Conservation (phyloP, 2,113 vertebrate species). For the Semnopithecus entellus region DNA sequence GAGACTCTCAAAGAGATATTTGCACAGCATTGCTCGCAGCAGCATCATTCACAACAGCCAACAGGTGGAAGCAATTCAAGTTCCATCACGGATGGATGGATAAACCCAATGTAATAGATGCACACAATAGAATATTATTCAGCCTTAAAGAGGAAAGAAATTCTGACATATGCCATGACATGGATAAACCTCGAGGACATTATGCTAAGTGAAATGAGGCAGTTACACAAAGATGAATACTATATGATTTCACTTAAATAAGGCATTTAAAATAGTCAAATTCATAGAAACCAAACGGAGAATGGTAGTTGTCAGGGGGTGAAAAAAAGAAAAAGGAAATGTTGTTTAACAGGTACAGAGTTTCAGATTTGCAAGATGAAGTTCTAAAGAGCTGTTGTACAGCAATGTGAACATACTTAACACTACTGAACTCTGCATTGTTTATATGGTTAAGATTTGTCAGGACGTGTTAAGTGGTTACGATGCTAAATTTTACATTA, state of each 20-base stretch:
- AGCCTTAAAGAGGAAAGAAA: not conserved
- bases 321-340: not conserved
- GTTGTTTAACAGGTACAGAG: not conserved
- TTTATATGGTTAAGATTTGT: not conserved
- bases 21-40: not conserved
- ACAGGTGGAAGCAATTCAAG: not conserved
- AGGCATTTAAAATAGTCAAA: not conserved
- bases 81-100: not conserved
- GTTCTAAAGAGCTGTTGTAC: not conserved
- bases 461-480: not conserved
- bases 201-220: not conserved
- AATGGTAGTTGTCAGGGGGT: not conserved
- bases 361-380: not conserved
- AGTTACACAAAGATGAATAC: not conserved
- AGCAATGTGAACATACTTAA: not conserved
- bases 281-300: not conserved
- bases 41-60: not conserved
- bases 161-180: not conserved
- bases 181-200: not conserved
- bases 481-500: not conserved
- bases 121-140: not conserved
- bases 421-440: not conserved
- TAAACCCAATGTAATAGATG: not conserved
- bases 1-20: not conserved
- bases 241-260: not conserved